phyloP scores from a whole-genome alignment of 2,797 vertebrate genomes.

The Mus caroli region DNA sequence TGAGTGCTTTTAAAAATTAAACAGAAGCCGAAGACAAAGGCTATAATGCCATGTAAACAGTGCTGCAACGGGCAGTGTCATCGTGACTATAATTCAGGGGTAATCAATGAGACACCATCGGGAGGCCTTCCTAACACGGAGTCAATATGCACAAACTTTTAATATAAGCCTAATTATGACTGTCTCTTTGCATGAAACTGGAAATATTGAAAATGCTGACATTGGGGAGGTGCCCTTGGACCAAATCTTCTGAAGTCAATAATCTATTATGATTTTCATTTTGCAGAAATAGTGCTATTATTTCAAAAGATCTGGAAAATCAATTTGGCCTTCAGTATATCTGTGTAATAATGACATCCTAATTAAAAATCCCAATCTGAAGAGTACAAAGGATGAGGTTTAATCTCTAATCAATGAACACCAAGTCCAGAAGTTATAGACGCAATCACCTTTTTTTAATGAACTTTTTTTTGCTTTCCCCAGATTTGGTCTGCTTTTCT shows the following conservation, averaged over 20 bases:
- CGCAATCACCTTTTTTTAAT: conserved; percentile 87
- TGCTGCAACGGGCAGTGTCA: conserved; percentile 74
- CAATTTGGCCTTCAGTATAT: conserved; percentile 92
- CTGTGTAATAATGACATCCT: conserved; percentile 91
- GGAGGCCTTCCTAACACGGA: conserved; percentile 91
- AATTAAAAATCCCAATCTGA: conserved; percentile 92
- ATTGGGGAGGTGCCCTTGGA: conserved; percentile 92
- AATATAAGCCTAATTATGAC: conserved; percentile 92
- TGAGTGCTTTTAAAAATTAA: conserved; percentile 71
- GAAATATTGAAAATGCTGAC: conserved; percentile 93
- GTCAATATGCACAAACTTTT: conserved; percentile 90
- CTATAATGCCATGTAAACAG: conserved; percentile 73
- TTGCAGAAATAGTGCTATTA: conserved; percentile 89
- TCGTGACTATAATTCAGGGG: conserved; percentile 88
- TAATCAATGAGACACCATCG: conserved; percentile 91
- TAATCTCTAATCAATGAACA: conserved; percentile 91
- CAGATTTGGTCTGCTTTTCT: conserved; percentile 77
- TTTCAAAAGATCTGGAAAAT: conserved; percentile 92
- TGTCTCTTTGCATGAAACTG: conserved; percentile 88
- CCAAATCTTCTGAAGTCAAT: conserved; percentile 90
- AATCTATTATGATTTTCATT: conserved; percentile 96
- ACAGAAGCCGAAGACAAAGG: conserved; percentile 75
- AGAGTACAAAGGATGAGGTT: conserved; percentile 86
- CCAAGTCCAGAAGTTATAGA: conserved; percentile 86
- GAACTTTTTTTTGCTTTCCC: conserved; percentile 75